Evolutionary conservation across 2,888 invertebrate species (phyloP).

Genomic region (Acrobasis consociella): DNA sequence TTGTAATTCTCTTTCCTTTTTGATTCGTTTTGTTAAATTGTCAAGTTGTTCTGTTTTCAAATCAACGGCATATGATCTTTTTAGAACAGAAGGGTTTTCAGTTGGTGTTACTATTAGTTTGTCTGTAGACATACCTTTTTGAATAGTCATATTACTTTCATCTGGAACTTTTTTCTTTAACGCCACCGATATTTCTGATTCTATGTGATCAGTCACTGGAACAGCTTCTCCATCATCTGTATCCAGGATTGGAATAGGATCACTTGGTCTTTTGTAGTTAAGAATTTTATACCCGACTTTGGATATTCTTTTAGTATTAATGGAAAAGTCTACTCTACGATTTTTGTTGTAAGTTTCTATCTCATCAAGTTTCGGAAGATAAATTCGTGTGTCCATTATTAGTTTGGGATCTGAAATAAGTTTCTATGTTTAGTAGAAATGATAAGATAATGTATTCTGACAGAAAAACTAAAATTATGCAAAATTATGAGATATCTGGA

Average conservation of each 20-base stretch:
- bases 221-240: neutral
- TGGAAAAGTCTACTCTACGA: slow-evolving; percentile 4
- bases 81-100: neutral
- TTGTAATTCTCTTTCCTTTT: neutral
- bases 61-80: neutral
- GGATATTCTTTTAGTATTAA: slow-evolving; percentile 8
- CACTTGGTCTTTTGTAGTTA: slow-evolving; percentile 10
- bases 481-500: too few species aligned
- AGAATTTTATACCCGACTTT: neutral
- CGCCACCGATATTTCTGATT: neutral
- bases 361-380: slow-evolving; percentile 6
- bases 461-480: too few species aligned
- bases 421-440: neutral
- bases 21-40: neutral
- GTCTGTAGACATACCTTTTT: neutral
- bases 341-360: slow-evolving; percentile 13
- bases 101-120: neutral
- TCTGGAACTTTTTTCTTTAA: neutral
- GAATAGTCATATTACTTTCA: neutral
- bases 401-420: slow-evolving; percentile 19
- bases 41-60: neutral
- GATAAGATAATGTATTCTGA: neutral
- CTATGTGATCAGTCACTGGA: neutral
- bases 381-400: slow-evolving; percentile 11
- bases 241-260: neutral